Conservation (phyloP, 2,797 vertebrate species). For the Artibeus lituratus region DNA sequence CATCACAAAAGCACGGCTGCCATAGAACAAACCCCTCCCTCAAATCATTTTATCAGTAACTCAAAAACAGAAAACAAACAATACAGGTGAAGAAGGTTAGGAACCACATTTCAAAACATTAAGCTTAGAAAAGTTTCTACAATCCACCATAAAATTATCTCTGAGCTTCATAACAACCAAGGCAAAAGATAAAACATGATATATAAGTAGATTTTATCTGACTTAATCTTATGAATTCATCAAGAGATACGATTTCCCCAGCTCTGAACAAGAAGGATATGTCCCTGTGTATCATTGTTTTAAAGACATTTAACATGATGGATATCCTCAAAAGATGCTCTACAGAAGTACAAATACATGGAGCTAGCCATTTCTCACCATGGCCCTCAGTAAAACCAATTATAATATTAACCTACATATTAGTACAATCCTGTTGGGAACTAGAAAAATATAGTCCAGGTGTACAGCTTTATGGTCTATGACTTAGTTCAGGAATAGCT, state of each 20-base stretch:
- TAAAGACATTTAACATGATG: not conserved
- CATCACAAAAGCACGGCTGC: not conserved
- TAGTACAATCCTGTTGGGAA: not conserved
- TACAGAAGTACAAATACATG: not conserved
- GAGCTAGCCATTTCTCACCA: not conserved
- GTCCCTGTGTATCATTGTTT: not conserved
- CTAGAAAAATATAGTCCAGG: not conserved
- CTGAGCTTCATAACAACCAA: not conserved
- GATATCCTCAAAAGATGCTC: not conserved
- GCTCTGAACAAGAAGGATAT: conserved; percentile 24
- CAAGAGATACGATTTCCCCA: conserved; percentile 2
- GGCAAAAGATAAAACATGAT: not conserved
- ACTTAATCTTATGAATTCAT: not conserved
- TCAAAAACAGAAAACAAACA: not conserved
- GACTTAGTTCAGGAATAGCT: not conserved
- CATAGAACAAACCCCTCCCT: not conserved
- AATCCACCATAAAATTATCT: not conserved
- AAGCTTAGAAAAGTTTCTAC: not conserved
- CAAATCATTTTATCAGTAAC: not conserved
- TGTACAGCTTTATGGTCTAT: not conserved
- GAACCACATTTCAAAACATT: not conserved
- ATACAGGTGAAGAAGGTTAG: not conserved
- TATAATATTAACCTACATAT: not conserved
- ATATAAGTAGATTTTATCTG: not conserved
- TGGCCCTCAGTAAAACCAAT: not conserved